phyloP scores from a whole-genome alignment of 2,113 vertebrate genomes.

The Percopsis transmontana region DNA sequence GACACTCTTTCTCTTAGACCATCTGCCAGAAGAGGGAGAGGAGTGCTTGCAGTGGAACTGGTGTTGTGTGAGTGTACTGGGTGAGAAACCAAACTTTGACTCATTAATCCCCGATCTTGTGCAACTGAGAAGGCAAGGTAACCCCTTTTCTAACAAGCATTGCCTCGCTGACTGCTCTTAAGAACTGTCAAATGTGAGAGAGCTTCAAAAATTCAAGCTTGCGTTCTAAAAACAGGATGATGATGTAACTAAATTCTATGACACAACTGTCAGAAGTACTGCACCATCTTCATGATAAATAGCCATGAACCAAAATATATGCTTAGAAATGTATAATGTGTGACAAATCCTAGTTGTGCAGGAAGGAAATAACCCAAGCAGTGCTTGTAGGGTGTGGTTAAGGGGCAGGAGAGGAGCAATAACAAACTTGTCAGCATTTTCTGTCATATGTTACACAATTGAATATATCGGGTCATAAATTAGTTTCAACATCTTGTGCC shows the following conservation, averaged over 20 bases:
- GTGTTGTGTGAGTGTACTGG: conserved; percentile 36
- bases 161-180: conserved; percentile 58
- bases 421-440: conserved; percentile 29
- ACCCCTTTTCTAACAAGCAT: conserved; percentile 42
- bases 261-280: conserved; percentile 64
- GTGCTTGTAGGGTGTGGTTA: neutral
- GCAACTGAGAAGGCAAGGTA: conserved; percentile 73
- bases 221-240: too few species aligned
- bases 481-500: conserved; percentile 9
- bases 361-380: too few species aligned
- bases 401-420: conserved; percentile 14
- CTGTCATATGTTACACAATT: conserved; percentile 42
- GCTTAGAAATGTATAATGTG: too few species aligned
- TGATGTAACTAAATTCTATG: too few species aligned
- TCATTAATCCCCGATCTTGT: conserved; percentile 56
- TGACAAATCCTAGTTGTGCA: too few species aligned
- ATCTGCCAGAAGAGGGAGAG: conserved; percentile 49
- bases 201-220: neutral
- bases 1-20: conserved; percentile 62
- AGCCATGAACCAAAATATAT: too few species aligned
- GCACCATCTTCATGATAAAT: too few species aligned
- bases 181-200: conserved; percentile 19
- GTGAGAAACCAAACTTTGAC: conserved; percentile 38
- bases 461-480: conserved; percentile 12
- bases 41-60: conserved; percentile 41